phyloP scores from a whole-genome alignment of 2,797 vertebrate species.

The Orientallactaga sibirica region DNA sequence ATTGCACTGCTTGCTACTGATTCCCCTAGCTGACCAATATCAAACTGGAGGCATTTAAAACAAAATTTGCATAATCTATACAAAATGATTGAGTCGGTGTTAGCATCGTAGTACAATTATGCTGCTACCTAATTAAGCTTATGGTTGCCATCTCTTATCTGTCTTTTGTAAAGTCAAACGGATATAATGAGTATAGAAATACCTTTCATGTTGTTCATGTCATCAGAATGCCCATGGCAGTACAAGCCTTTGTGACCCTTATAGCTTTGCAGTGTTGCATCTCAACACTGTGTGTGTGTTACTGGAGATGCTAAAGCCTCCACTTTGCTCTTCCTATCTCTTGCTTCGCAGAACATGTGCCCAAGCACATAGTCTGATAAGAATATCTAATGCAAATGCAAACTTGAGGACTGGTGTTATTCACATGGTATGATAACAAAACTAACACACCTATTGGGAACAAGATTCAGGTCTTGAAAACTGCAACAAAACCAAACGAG shows the following conservation, averaged over 20 bases:
- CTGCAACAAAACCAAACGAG: not conserved
- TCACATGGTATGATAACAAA: rapidly evolving
- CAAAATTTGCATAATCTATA: not conserved
- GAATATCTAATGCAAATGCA: not conserved
- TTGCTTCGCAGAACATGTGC: not conserved
- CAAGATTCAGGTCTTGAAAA: not conserved
- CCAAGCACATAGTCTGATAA: not conserved
- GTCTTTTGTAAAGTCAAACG: not conserved
- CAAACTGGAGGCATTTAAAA: not conserved
- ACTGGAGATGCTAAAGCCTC: not conserved
- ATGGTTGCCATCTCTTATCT: not conserved
- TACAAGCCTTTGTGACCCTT: not conserved
- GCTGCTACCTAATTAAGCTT: not conserved
- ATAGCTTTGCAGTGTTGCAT: not conserved
- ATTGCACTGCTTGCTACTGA: too few relatives aligned
- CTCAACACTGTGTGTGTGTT: not conserved
- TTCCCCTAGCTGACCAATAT: not conserved
- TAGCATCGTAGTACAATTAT: not conserved
- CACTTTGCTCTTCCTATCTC: not conserved
- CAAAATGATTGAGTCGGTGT: not conserved
- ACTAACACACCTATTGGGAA: rapidly evolving
- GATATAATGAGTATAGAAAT: not conserved
- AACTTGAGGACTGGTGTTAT: not conserved
- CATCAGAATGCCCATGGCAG: not conserved
- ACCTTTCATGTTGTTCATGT: not conserved